These are phyloP conservation scores for Nymphalis urticae DNA, from an alignment of 2,888 invertebrate genomes.

Conservation along the genomic window DNA sequence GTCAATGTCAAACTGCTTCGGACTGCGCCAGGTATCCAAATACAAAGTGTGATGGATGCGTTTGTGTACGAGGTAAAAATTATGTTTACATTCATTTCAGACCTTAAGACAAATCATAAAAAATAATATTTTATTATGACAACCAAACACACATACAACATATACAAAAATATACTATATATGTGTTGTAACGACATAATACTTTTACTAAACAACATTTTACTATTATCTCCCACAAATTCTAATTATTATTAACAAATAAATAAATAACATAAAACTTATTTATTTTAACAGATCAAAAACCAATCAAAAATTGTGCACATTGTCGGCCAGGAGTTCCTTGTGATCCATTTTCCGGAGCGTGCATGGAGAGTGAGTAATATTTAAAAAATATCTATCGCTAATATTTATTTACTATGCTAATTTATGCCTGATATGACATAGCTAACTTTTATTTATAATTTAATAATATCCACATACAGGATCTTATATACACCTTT, in stretches of 20 bases:
- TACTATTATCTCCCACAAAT: too few relatives aligned
- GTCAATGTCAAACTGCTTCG: constrained; percentile 85
- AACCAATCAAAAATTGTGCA: constrained; percentile 81
- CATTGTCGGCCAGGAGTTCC: constrained; percentile 90
- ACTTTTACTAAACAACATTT: too few relatives aligned
- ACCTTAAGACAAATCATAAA: too few relatives aligned
- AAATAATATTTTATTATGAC: too few relatives aligned
- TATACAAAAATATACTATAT: too few relatives aligned
- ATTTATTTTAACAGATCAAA: constrained; percentile 42
- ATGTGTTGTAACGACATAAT: too few relatives aligned
- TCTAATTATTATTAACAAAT: too few relatives aligned
- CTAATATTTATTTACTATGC: constrained; percentile 21
- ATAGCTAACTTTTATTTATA: constrained; percentile 35
- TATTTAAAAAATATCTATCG: constrained; percentile 13
- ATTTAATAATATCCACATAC: constrained; percentile 21
- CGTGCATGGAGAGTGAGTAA: constrained; percentile 91
- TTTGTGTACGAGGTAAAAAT: constrained; percentile 83
- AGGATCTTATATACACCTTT: constrained; percentile 34
- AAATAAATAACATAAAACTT: not conserved
- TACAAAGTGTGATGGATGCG: constrained; percentile 86
- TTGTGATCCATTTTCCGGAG: constrained; percentile 90
- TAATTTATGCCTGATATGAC: constrained; percentile 28
- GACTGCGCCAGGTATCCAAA: constrained; percentile 83
- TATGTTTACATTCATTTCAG: not conserved
- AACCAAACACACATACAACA: too few relatives aligned